Evolutionary conservation across 2,888 invertebrate species (phyloP), one percentile per base, ranked within the genome.

Genomic region (Drosophila glabriapex): DNA sequence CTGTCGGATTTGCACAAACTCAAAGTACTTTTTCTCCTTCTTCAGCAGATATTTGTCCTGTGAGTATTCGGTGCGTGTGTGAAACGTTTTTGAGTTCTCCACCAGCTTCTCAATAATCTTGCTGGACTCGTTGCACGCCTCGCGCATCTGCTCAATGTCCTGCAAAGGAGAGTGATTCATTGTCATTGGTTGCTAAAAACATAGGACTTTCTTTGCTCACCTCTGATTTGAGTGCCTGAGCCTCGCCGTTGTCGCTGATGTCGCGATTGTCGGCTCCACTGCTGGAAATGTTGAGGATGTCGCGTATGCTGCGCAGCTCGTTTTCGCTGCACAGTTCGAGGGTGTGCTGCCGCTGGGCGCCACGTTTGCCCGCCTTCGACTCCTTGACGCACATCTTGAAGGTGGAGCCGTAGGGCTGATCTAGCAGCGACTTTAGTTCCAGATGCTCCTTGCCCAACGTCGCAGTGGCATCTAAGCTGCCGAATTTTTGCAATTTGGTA

Each of bases 1-100:
- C 91, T 95, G 95, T 7, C 96, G 94, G 56, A 99, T 95, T 80
- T 96, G 96, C 22, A 98, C 94, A 90, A 96, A 97, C 89, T 97
- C 97, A 91, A 96, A 97, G 93, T 98, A 99, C 93, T 99, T 99
- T 85, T 96, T 97, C 89, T 97, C 97, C 93, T 99, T 99, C 92
- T 99, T 99, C 87, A 96, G 97, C 52, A 99, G 94, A 93, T 99
- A 99, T 93, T 99, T 99, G 84, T 97, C 97, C 93, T 99, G 97
- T 0, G 97, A 97, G 93, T 96, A 99, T 89, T 97, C 97, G 0
- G 98, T 99, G 94, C 99, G 99, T 66, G 95, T 95, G 43, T 95
- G 95, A 93, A 99, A 99, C 1, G 98, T 98, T 80, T 96, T 96
- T 22, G 98, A 99, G 92, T 98, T 98, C 74, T 96, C 97, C 59